Conservation (phyloP, 2,888 invertebrate genomes). For the Arge pagana region DNA sequence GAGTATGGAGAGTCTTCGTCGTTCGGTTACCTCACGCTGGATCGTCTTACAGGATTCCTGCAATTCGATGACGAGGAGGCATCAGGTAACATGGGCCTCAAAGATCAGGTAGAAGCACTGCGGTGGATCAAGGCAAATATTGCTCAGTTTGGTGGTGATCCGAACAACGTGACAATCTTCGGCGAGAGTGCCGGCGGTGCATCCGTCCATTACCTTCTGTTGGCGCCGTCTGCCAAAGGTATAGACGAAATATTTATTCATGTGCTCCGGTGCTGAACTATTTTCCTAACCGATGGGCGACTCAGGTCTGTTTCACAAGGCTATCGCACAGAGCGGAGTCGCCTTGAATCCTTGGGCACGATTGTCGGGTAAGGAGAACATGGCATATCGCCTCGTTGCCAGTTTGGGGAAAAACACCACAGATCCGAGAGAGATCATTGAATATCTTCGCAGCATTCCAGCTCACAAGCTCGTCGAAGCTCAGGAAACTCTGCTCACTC, state of each 20-base stretch:
- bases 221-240: constrained; percentile 44
- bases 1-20: not conserved
- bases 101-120: constrained; percentile 43
- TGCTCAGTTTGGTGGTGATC: constrained; percentile 42
- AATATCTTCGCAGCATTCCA: constrained; percentile 14
- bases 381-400: constrained; percentile 2
- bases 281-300: not conserved
- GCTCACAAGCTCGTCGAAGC: constrained; percentile 33
- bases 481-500: constrained; percentile 34
- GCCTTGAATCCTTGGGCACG: constrained; percentile 31
- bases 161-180: constrained; percentile 44
- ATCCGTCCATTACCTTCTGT: constrained; percentile 33
- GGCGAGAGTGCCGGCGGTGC: constrained; percentile 42
- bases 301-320: constrained; percentile 46
- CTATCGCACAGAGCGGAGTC: constrained; percentile 43
- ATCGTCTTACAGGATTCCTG: constrained; percentile 39
- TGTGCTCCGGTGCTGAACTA: not conserved
- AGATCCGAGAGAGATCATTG: constrained; percentile 10
- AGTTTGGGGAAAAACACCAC: constrained; percentile 4
- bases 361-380: not conserved
- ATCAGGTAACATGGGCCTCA: constrained; percentile 46
- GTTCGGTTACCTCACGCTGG: not conserved
- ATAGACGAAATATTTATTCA: not conserved
- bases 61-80: constrained; percentile 43
- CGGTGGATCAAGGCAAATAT: constrained; percentile 47